Conservation (phyloP, 2,113 vertebrate genomes). For the Actenoides hombroni region DNA sequence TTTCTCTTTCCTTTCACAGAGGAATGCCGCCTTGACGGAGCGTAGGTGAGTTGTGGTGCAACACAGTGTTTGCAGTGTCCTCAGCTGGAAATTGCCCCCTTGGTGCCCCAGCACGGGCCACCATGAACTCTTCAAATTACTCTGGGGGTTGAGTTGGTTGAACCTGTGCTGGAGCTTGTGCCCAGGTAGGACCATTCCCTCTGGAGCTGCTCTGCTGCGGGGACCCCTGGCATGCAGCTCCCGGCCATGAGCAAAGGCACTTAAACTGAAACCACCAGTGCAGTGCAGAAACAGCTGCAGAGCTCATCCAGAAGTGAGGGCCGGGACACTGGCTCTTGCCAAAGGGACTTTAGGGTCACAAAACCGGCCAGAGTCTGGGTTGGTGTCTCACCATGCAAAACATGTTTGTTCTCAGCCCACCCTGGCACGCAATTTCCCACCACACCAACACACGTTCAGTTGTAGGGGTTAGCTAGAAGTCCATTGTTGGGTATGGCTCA, state of each 20-base stretch:
- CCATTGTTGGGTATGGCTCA: not conserved
- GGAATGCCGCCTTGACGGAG: not conserved
- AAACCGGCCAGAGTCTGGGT: not conserved
- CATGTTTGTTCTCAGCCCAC: not conserved
- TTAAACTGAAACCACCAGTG: not conserved
- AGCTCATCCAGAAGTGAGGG: not conserved
- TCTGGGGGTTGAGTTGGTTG: not conserved
- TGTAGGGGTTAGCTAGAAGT: not conserved
- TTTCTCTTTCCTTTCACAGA: constrained; percentile 33
- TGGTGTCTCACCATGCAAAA: not conserved
- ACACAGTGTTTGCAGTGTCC: not conserved
- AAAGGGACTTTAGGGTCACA: not conserved
- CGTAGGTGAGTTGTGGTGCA: not conserved
- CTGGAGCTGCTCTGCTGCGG: not conserved
- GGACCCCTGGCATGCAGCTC: not conserved
- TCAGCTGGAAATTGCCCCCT: not conserved
- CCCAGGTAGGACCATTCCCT: not conserved
- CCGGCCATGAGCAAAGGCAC: fast-evolving
- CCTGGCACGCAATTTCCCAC: not conserved
- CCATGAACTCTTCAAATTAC: not conserved
- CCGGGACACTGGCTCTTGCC: fast-evolving
- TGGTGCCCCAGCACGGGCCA: not conserved
- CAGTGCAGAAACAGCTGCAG: not conserved
- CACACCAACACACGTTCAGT: too few relatives aligned
- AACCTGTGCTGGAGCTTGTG: not conserved